Percentiles rank a stretch among this genome's conserved stretches.
phyloP scores from a whole-genome alignment of 2,888 invertebrate species.

The Hemithea aestivaria region DNA sequence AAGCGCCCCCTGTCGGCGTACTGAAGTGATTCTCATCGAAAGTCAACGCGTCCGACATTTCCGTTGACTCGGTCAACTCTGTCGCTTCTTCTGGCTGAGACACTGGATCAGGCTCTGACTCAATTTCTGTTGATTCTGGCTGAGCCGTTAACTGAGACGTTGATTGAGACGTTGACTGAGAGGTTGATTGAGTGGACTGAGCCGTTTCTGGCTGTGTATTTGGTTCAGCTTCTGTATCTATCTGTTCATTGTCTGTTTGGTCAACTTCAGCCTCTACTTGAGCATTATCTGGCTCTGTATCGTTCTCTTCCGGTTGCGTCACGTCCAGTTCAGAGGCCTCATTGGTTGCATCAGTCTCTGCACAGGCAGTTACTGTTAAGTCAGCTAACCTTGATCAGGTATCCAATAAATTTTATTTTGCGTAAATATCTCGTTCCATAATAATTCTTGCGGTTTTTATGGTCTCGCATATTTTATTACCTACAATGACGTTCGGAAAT shows the following conservation, averaged over 20 bases:
- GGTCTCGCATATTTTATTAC: constrained; percentile 12
- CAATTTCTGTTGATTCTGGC: too few relatives aligned
- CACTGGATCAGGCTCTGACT: too few relatives aligned
- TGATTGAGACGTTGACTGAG: too few relatives aligned
- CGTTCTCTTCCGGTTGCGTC: too few relatives aligned
- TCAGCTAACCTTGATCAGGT: constrained; percentile 4
- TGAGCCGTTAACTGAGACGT: too few relatives aligned
- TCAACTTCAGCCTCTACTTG: too few relatives aligned
- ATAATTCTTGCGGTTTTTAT: constrained; percentile 13
- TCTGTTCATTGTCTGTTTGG: too few relatives aligned
- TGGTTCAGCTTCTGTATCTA: too few relatives aligned
- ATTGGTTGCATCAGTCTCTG: neutral
- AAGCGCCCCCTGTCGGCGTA: constrained; percentile 60
- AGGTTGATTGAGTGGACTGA: too few relatives aligned
- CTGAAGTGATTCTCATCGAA: constrained; percentile 76
- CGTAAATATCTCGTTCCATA: constrained; percentile 3
- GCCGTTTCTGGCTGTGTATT: too few relatives aligned
- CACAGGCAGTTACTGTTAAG: too few relatives aligned
- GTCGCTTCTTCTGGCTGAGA: constrained; percentile 10
- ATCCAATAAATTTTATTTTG: constrained; percentile 12
- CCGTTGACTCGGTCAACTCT: constrained; percentile 27
- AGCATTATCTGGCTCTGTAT: constrained; percentile 13
- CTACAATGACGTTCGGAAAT: constrained; percentile 3
- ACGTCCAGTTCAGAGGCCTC: neutral
- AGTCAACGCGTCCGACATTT: constrained; percentile 44